Evolutionary conservation across 2,797 vertebrate genomes (phyloP), one percentile per base, ranked within the genome.

Genomic region (Chiroxiphia lanceolata): DNA sequence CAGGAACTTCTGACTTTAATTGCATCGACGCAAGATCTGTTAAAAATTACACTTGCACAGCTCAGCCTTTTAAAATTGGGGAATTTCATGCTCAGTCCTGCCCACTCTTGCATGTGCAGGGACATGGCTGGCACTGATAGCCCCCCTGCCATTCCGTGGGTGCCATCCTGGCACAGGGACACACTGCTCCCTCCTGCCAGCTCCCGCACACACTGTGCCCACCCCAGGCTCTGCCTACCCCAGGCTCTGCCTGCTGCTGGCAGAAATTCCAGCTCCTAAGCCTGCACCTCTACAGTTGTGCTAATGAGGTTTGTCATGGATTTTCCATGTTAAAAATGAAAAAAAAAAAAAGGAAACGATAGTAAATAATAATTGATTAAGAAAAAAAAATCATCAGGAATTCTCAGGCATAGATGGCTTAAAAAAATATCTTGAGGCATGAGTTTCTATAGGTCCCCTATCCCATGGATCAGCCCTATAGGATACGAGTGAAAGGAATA

Each of bases 331-430:
- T 94, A 88, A 96, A 89, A 95, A 77, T 78, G 83, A 11, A 34
- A 36, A 27, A 51, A 63, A 75, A 78, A 13, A 45, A 4, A 29
- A 78, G 45, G 48, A 93, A 96, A 81, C 34, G 0, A 79, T 76
- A 95, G 71, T 69, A 88, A 97, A 93, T 84, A 88, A 95, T 83
- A 95, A 93, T 48, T 47, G 67, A 64, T 38, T 20, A 40, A n/a
- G n/a, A n/a, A 60, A 90, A 88, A 85, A 89, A 87, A 87, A 42
- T 74, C 3, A 13, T 81, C 94, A 83, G 88, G 84, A 90, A 83
- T 89, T 95, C 83, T 74, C 57, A 96, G 94, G 91, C 94, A 94
- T 87, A 95, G 89, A 96, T 96, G 92, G 74, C 89, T 88, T 86
- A 34, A 83, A 93, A 89, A 89, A 27, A 3, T 38, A 86, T 31